Conservation (phyloP, 2,113 vertebrate genomes). For the Entelurus aequoreus region DNA sequence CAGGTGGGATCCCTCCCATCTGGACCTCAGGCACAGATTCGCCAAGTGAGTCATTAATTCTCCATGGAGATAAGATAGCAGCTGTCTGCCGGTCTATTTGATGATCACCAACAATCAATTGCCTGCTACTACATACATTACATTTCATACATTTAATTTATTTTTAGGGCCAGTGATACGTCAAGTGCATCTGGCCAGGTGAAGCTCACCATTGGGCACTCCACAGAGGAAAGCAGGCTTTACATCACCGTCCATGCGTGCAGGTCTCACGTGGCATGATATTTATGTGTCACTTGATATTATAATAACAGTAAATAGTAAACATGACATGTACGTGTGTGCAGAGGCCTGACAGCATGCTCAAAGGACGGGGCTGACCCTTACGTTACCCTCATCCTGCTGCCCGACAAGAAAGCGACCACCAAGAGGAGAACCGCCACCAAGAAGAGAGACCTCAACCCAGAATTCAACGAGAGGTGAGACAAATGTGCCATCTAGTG, state of each 20-base stretch:
- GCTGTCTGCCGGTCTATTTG: not conserved
- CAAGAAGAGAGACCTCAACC: constrained; percentile 82
- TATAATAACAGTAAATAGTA: not conserved
- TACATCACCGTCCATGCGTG: constrained; percentile 78
- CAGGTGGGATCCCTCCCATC: constrained; percentile 61
- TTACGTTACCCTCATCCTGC: constrained; percentile 81
- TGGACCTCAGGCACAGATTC: constrained; percentile 66
- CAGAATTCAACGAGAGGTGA: constrained; percentile 85
- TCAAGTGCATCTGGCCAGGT: constrained; percentile 63
- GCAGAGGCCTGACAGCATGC: constrained; percentile 73
- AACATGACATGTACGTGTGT: constrained; percentile 7
- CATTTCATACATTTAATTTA: constrained; percentile 1
- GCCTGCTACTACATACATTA: not conserved
- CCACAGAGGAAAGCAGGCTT: constrained; percentile 78
- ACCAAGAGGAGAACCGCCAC: constrained; percentile 83
- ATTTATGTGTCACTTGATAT: not conserved
- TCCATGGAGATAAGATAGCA: not conserved
- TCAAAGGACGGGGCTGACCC: constrained; percentile 82
- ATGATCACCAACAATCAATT: not conserved
- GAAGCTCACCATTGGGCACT: constrained; percentile 79
- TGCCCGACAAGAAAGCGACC: constrained; percentile 82
- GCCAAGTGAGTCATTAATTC: constrained; percentile 47
- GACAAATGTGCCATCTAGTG: not conserved
- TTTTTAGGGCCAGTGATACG: constrained; percentile 37
- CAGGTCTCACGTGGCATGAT: constrained; percentile 68